A percentile compares a stretch with the other conserved stretches of the same genome.
These are phyloP conservation scores for Phylloscopus trochilus DNA, from an alignment of 2,113 vertebrate genomes.

Conservation along the genomic window DNA sequence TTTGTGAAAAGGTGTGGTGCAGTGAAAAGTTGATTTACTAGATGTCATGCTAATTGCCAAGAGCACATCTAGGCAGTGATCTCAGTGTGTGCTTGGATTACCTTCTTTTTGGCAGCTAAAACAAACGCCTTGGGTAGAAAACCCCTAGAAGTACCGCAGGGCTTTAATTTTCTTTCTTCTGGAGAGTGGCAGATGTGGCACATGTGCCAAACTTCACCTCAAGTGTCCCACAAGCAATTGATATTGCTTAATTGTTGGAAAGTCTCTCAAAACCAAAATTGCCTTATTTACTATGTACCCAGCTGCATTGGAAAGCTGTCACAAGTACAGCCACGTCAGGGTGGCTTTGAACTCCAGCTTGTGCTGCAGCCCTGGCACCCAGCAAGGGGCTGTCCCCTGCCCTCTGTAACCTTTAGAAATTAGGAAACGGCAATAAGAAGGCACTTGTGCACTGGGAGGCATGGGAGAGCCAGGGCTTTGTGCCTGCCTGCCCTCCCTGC, in stretches of 20 bases:
- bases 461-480: neutral
- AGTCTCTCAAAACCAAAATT: neutral
- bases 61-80: constrained; percentile 57
- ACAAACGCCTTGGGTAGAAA: constrained; percentile 53
- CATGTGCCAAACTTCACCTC: neutral
- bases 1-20: constrained; percentile 2
- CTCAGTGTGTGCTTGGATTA: constrained; percentile 49
- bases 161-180: constrained; percentile 28
- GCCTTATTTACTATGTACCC: neutral
- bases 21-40: neutral
- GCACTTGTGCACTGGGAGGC: neutral
- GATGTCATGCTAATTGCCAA: constrained; percentile 13
- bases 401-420: neutral
- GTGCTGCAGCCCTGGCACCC: neutral
- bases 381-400: neutral
- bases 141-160: constrained; percentile 48
- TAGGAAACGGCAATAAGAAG: neutral
- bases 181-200: neutral
- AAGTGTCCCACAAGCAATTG: neutral
- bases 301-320: neutral
- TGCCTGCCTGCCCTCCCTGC: neutral
- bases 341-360: neutral
- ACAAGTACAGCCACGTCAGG: fast-evolving
- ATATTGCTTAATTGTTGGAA: neutral
- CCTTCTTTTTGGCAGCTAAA: constrained; percentile 47